Evolutionary conservation across 2,113 vertebrate species (phyloP).

Genomic region (Platanista minor): DNA sequence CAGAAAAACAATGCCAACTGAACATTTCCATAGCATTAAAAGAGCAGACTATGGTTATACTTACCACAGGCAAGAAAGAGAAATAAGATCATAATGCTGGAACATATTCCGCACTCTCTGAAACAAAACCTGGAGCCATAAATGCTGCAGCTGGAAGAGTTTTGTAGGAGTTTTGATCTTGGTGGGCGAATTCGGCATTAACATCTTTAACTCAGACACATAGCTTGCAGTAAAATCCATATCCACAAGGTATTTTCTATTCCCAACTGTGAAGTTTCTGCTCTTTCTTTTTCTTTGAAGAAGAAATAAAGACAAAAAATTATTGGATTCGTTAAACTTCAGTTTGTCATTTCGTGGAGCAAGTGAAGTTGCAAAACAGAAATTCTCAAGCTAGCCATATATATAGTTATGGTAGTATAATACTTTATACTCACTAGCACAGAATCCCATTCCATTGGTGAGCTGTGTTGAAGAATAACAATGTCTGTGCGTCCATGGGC

Average conservation of each 20-base stretch:
- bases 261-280: slow-evolving; percentile 31
- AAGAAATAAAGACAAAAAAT: slow-evolving; percentile 47
- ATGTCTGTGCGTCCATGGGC: background rate
- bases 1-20: slow-evolving; percentile 61
- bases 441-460: background rate
- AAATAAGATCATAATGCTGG: slow-evolving; percentile 69
- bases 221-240: slow-evolving; percentile 54
- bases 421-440: background rate
- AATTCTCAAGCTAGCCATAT: background rate
- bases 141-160: slow-evolving; percentile 73
- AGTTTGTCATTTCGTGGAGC: slow-evolving; percentile 59
- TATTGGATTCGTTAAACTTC: slow-evolving; percentile 52
- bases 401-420: background rate
- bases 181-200: slow-evolving; percentile 59
- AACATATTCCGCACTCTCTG: slow-evolving; percentile 66
- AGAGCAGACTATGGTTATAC: slow-evolving; percentile 47
- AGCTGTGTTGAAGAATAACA: background rate
- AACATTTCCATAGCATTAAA: slow-evolving; percentile 63
- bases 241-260: slow-evolving; percentile 18
- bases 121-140: slow-evolving; percentile 73
- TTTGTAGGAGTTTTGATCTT: slow-evolving; percentile 76
- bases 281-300: slow-evolving; percentile 48
- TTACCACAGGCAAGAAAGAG: slow-evolving; percentile 72
- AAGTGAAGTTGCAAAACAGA: slow-evolving; percentile 25
- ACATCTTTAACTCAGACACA: slow-evolving; percentile 62